Percentiles rank a stretch among this genome's conserved stretches.
These are phyloP conservation scores for Drosophila kepulauana DNA, from an alignment of 1,140 invertebrate genomes.

Conservation along the genomic window DNA sequence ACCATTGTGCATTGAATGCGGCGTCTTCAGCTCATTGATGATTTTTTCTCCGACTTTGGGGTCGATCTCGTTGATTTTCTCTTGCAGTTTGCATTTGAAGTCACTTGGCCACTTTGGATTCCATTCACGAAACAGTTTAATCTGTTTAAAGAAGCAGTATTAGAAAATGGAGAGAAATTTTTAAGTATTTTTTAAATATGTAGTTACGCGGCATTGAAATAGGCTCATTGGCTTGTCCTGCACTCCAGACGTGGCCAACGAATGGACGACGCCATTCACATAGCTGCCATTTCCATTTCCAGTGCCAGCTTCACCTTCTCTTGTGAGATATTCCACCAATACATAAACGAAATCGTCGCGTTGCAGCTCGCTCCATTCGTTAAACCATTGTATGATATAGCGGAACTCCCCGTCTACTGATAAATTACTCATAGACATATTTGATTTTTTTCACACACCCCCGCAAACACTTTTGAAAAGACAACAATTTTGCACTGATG, in stretches of 20 bases:
- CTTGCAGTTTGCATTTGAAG: slow-evolving; percentile 90
- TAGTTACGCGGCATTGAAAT: slow-evolving; percentile 94
- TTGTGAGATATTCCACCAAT: slow-evolving; percentile 89
- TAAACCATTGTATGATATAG: slow-evolving; percentile 94
- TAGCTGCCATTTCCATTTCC: slow-evolving; percentile 84
- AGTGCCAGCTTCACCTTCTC: slow-evolving; percentile 58
- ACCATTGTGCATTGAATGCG: slow-evolving; percentile 71
- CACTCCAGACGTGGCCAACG: slow-evolving; percentile 88
- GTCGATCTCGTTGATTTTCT: slow-evolving; percentile 90
- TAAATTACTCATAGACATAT: slow-evolving; percentile 80
- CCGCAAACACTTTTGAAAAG: slow-evolving; percentile 19
- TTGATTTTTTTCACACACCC: slow-evolving; percentile 31
- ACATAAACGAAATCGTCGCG: slow-evolving; percentile 93
- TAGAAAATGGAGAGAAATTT: slow-evolving; percentile 19
- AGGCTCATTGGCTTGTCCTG: slow-evolving; percentile 92
- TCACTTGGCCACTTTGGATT: slow-evolving; percentile 91
- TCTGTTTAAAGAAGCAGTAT: slow-evolving; percentile 84
- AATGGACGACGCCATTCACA: slow-evolving; percentile 91
- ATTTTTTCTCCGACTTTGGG: slow-evolving; percentile 90
- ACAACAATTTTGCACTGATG: slow-evolving; percentile 11
- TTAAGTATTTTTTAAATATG: slow-evolving; percentile 13
- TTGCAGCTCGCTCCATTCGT: slow-evolving; percentile 95
- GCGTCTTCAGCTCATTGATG: slow-evolving; percentile 67
- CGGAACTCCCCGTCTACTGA: slow-evolving; percentile 89
- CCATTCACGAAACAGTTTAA: slow-evolving; percentile 95